Conservation (phyloP, 2,113 vertebrate species). For the Blennius ocellaris region DNA sequence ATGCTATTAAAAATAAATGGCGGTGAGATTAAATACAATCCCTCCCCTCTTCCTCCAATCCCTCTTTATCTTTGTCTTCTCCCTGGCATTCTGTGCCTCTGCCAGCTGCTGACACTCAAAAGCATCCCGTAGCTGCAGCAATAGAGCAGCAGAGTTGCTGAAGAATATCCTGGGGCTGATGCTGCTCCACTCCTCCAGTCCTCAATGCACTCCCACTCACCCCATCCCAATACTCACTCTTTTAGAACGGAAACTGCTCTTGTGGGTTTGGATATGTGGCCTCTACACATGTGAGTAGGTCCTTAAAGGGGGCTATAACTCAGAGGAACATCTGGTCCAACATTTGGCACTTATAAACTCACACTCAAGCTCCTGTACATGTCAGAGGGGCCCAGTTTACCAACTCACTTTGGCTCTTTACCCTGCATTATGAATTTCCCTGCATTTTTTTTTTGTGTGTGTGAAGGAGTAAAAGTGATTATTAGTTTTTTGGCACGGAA, state of each 20-base stretch:
- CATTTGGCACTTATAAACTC: conserved; percentile 30
- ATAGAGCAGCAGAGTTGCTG: conserved; percentile 48
- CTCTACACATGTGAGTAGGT: conserved; percentile 19
- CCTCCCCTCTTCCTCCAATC: conserved; percentile 57
- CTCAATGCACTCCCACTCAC: conserved; percentile 43
- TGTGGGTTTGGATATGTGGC: conserved; percentile 39
- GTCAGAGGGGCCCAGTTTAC: conserved; percentile 20
- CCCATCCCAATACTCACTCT: conserved; percentile 26
- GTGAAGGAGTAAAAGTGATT: conserved; percentile 8
- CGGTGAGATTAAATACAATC: conserved; percentile 78
- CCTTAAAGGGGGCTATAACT: conserved; percentile 45
- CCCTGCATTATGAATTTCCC: neutral
- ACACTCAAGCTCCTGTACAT: conserved; percentile 14
- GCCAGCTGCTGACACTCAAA: conserved; percentile 77
- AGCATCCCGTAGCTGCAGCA: conserved; percentile 62
- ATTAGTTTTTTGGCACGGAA: conserved; percentile 37
- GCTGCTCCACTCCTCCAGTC: conserved; percentile 33
- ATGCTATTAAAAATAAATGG: conserved; percentile 84
- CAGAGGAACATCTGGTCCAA: conserved; percentile 49
- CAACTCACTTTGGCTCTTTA: conserved; percentile 18
- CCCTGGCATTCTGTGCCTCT: conserved; percentile 54
- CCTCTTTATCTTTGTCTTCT: conserved; percentile 72
- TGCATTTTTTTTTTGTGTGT: neutral
- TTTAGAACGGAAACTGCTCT: conserved; percentile 45
- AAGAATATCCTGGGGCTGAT: conserved; percentile 61